phyloP scores from a whole-genome alignment of 2,797 vertebrate genomes.

The Neosalanx taihuensis region DNA sequence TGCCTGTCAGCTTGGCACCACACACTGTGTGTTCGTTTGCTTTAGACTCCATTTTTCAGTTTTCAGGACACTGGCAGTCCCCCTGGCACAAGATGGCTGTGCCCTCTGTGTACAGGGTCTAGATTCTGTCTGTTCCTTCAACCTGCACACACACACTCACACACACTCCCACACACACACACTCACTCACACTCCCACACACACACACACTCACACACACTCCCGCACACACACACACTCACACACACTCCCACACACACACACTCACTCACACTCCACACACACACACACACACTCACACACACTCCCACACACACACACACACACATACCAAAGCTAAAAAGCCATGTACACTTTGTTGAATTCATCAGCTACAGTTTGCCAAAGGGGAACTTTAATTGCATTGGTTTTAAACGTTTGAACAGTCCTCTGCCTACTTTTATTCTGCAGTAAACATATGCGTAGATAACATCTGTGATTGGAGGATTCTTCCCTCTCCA shows the following conservation, averaged over 20 bases:
- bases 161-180: conserved; percentile 2
- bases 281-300: too few relatives aligned
- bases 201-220: too few relatives aligned
- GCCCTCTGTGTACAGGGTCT: background rate
- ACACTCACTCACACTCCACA: too few relatives aligned
- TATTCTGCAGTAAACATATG: conserved; percentile 32
- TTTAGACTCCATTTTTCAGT: background rate
- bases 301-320: too few relatives aligned
- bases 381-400: conserved; percentile 54
- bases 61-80: background rate
- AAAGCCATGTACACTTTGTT: conserved; percentile 38
- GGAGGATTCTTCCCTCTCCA: background rate
- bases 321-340: conserved; percentile 38
- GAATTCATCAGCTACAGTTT: conserved; percentile 39
- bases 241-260: too few relatives aligned
- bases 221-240: too few relatives aligned
- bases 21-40: background rate
- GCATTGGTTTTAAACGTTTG: conserved; percentile 57
- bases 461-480: conserved; percentile 37
- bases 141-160: conserved; percentile 2
- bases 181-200: background rate
- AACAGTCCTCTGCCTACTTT: conserved; percentile 19
- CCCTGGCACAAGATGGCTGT: too few relatives aligned
- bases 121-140: background rate
- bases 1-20: background rate